These are phyloP conservation scores for Hyposoter didymator DNA, from an alignment of 2,888 invertebrate species.

Conservation along the genomic window DNA sequence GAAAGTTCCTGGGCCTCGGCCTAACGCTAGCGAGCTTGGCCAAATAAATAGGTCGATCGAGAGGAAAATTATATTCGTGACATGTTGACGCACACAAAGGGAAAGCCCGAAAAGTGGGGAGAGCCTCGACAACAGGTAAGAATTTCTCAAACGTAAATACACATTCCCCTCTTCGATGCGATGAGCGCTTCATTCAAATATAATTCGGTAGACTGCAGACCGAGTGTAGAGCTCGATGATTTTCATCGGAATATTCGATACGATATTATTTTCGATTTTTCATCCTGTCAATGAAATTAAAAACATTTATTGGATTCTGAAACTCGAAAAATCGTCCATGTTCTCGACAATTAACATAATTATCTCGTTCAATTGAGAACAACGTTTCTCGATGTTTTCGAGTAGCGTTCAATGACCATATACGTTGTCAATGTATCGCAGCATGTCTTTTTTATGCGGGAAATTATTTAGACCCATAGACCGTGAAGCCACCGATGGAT, in stretches of 20 bases:
- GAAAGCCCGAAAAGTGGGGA: conserved; percentile 7
- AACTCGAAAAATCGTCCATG: background rate
- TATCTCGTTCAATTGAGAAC: too few species aligned
- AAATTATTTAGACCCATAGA: too few species aligned
- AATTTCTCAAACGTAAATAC: conserved; percentile 39
- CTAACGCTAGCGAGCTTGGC: background rate
- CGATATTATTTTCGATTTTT: background rate
- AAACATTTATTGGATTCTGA: background rate
- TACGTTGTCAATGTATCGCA: too few species aligned
- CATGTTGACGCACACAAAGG: background rate
- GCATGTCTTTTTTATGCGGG: too few species aligned
- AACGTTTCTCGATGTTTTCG: too few species aligned
- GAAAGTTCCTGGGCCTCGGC: background rate
- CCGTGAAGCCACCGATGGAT: too few species aligned
- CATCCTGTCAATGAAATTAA: background rate
- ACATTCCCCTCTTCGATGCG: background rate
- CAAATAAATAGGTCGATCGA: background rate
- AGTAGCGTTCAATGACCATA: too few species aligned
- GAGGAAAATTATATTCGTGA: conserved; percentile 1
- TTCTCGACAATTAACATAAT: background rate
- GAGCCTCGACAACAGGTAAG: conserved; percentile 60
- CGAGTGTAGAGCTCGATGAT: background rate
- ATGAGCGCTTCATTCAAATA: background rate
- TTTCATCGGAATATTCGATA: background rate
- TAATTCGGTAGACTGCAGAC: background rate